Evolutionary conservation across 2,888 invertebrate genomes (phyloP), one percentile per base, ranked within the genome.

Genomic region (Orgyia antiqua): DNA sequence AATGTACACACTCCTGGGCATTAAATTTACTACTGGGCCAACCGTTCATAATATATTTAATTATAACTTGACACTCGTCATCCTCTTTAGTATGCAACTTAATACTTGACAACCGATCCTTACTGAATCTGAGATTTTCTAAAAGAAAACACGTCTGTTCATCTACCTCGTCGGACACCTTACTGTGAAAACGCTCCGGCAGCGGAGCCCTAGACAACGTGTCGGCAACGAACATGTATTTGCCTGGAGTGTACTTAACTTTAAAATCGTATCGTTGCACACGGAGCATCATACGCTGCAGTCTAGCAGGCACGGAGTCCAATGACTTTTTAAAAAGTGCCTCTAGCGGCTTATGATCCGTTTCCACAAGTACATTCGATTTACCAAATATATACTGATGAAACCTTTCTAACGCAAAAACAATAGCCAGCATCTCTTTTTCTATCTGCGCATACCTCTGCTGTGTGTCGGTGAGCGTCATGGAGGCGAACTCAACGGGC

Each of bases 371-470:
- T 5, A 31, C 27, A 9, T 31, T 11, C 0, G 21, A 13, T 6
- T n/a, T n/a, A n/a, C 42, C 42, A 24, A 24, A 24, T 1, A 10
- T 10, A 11, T 24, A 29, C n/a, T 29, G 23, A 24, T 32, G 24
- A n/a, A n/a, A n/a, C n/a, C n/a, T n/a, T n/a, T n/a, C n/a, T n/a
- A n/a, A n/a, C n/a, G n/a, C 56, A 35, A 32, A 52, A 4, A 48
- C 48, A 5, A 57, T 36, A 8, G 51, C 50, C 3, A 57, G 19
- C 18, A 55, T 32, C 36, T 62, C 54, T 36, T 59, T 58, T 36
- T 60, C 54, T 4, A 58, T 38, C 23, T 53, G 48, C 28, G 36
- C 42, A 25, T 55, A 57, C 19, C 42, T 34, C 37, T 46, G 18
- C 24, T 44, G 36, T 12, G 44, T 31, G 1, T 5, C 2, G 7